Conservation (phyloP, 2,888 invertebrate species). For the Campopleginae sp. region DNA sequence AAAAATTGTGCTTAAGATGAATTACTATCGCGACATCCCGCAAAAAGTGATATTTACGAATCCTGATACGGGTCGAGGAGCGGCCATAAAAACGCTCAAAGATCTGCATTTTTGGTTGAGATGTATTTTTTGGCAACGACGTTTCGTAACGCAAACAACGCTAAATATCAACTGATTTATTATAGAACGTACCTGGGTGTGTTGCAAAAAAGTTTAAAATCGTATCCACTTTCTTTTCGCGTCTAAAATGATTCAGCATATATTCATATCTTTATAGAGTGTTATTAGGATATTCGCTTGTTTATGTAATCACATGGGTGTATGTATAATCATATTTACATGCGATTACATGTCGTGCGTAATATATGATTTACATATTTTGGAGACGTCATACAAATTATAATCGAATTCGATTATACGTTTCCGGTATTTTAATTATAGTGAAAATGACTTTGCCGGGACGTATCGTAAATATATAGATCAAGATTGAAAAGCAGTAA, state of each 20-base stretch:
- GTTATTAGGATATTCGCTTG: background rate
- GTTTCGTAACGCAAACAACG: background rate
- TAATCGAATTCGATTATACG: background rate
- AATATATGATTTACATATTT: background rate
- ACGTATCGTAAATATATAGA: conserved; percentile 22
- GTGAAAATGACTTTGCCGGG: background rate
- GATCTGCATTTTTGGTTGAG: background rate
- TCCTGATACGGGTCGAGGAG: background rate
- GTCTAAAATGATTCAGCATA: background rate
- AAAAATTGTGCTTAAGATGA: background rate
- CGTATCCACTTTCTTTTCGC: conserved; percentile 16
- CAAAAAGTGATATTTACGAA: background rate
- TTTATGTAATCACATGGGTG: conserved; percentile 15
- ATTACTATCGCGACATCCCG: background rate
- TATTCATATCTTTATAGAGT: background rate
- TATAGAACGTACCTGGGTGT: background rate
- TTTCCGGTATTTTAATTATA: conserved; percentile 2
- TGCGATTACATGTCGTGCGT: background rate
- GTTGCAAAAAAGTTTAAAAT: conserved; percentile 1
- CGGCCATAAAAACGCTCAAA: background rate
- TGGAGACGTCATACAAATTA: background rate
- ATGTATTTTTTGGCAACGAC: conserved; percentile 6
- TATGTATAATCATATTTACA: background rate
- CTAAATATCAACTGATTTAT: conserved; percentile 1
- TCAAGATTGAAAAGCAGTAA: conserved; percentile 16